Percentiles rank a stretch among this genome's conserved stretches.
Conservation (phyloP, 2,113 vertebrate species). For the Rhinoptilus africanus region DNA sequence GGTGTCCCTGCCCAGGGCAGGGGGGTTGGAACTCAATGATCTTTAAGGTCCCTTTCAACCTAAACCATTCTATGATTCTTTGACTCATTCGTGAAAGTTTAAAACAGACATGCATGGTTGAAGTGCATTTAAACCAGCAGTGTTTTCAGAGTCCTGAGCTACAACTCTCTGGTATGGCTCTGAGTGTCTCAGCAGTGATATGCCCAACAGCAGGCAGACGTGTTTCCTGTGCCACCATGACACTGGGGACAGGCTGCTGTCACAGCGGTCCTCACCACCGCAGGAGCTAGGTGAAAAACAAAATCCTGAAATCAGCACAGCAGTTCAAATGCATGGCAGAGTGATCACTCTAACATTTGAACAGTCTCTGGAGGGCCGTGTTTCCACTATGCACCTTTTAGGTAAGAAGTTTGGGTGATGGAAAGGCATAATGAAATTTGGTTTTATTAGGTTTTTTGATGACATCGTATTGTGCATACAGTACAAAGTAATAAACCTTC, state of each 20-base stretch:
- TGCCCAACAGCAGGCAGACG: accelerated
- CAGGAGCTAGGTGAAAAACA: not conserved
- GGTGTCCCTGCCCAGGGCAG: not conserved
- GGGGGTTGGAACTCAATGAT: not conserved
- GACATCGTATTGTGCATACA: not conserved
- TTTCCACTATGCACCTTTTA: not conserved
- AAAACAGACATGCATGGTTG: not conserved
- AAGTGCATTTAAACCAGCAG: not conserved
- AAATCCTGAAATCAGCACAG: not conserved
- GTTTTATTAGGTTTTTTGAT: not conserved
- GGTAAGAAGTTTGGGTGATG: not conserved
- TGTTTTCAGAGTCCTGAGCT: not conserved
- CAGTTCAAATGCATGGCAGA: not conserved
- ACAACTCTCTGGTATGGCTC: not conserved
- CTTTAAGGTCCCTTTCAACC: not conserved
- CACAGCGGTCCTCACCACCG: accelerated
- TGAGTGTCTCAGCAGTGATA: not conserved
- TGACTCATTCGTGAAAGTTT: not conserved
- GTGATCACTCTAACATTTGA: not conserved
- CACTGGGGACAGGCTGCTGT: not conserved
- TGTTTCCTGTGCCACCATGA: accelerated
- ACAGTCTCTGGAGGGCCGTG: not conserved
- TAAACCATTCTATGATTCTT: not conserved
- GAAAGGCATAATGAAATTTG: not conserved
- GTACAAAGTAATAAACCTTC: not conserved